A percentile compares a stretch with the other conserved stretches of the same genome.
Conservation (phyloP, 2,797 vertebrate genomes). For the Darevskia mixta region DNA sequence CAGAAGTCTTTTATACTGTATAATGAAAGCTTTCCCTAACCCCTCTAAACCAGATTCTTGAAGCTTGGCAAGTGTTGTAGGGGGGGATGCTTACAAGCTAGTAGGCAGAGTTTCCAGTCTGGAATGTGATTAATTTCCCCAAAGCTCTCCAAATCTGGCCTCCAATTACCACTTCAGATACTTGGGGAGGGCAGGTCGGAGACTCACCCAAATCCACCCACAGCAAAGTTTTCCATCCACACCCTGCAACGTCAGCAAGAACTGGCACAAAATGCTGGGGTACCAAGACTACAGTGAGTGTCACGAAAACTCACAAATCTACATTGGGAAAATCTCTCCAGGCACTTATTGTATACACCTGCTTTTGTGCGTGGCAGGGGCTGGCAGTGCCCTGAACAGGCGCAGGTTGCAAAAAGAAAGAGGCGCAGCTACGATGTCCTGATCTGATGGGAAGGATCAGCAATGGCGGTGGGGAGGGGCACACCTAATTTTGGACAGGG, state of each 20-base stretch:
- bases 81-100: neutral
- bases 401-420: neutral
- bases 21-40: neutral
- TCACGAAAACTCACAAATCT: neutral
- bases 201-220: neutral
- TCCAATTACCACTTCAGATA: neutral
- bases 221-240: neutral
- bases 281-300: neutral
- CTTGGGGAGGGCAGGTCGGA: neutral
- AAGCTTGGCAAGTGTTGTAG: neutral
- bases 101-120: too few relatives aligned
- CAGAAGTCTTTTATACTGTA: neutral
- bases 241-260: neutral
- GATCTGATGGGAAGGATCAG: neutral
- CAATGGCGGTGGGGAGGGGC: neutral
- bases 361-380: neutral
- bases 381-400: neutral
- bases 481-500: neutral
- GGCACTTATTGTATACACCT: neutral
- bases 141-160: neutral
- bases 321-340: conserved; percentile 49
- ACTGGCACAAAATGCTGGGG: neutral
- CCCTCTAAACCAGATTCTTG: neutral
- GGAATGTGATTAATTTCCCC: neutral
- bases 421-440: neutral